phyloP scores from a whole-genome alignment of 2,888 invertebrate species.

The Volucella bombylans region DNA sequence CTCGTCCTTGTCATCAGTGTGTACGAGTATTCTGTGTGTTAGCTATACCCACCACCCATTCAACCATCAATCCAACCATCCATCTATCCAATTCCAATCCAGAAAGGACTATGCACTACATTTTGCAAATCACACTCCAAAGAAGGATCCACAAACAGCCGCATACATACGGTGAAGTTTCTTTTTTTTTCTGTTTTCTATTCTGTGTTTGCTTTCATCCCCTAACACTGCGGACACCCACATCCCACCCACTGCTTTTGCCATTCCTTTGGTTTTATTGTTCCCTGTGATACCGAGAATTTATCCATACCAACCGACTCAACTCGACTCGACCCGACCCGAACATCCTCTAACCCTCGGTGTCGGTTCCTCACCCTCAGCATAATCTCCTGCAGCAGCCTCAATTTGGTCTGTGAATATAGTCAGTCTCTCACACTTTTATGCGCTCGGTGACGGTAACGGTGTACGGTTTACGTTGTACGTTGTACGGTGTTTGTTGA shows the following conservation, averaged over 20 bases:
- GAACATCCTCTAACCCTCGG: background rate
- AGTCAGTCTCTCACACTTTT: slow-evolving; percentile 36
- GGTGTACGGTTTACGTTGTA: background rate
- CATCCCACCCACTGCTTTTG: slow-evolving; percentile 11
- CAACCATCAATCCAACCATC: slow-evolving; percentile 35
- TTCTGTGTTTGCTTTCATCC: background rate
- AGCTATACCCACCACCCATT: slow-evolving; percentile 18
- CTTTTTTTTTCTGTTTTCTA: slow-evolving; percentile 22
- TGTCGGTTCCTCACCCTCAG: background rate
- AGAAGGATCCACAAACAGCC: slow-evolving; percentile 61
- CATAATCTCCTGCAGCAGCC: background rate
- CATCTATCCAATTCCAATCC: slow-evolving; percentile 69
- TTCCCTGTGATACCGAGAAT: slow-evolving; percentile 69
- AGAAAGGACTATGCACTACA: slow-evolving; percentile 69
- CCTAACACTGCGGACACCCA: background rate
- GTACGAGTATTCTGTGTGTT: background rate
- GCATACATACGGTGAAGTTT: slow-evolving; percentile 16
- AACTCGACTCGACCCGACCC: slow-evolving; percentile 1
- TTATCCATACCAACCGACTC: slow-evolving; percentile 59
- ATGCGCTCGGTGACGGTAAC: slow-evolving; percentile 3
- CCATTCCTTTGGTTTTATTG: slow-evolving; percentile 70
- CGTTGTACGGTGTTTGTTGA: slow-evolving; percentile 34
- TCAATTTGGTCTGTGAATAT: slow-evolving; percentile 46
- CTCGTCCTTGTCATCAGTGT: slow-evolving; percentile 19
- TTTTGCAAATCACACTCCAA: slow-evolving; percentile 72